A percentile compares a stretch with the other conserved stretches of the same genome.
These are phyloP conservation scores for Aplysia californica DNA, from an alignment of 1,140 invertebrate genomes.

Conservation along the genomic window DNA sequence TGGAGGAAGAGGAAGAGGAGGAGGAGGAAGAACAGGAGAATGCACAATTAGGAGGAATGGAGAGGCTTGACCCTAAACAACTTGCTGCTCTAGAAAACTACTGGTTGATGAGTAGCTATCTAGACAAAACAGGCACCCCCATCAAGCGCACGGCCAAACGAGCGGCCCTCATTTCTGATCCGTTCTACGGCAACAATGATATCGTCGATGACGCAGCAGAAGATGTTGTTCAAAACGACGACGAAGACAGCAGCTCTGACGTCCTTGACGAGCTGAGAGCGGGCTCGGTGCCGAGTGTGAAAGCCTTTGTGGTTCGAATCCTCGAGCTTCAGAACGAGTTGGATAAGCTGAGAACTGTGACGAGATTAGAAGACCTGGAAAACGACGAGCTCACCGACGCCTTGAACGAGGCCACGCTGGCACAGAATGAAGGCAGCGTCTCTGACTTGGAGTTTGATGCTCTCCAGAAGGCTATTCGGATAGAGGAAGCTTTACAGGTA, in stretches of 20 bases:
- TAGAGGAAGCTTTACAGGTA: conserved; percentile 44
- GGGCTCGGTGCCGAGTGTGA: background rate
- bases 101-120: conserved; percentile 19
- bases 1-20: background rate
- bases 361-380: conserved; percentile 47
- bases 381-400: conserved; percentile 50
- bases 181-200: no score
- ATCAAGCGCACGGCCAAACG: conserved; percentile 24
- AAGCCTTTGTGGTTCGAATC: conserved; percentile 17
- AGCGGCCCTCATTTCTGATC: background rate
- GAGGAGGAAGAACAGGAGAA: background rate
- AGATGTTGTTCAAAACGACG: background rate
- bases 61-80: background rate
- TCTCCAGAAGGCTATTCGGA: conserved; percentile 45
- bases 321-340: conserved; percentile 34
- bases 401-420: conserved; percentile 47
- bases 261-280: background rate
- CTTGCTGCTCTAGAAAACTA: background rate
- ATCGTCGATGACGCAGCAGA: background rate
- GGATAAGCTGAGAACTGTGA: conserved; percentile 33
- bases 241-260: background rate
- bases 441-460: conserved; percentile 40
- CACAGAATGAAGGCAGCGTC: conserved; percentile 37
- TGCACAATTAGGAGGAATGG: background rate
- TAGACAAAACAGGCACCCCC: background rate